phyloP scores from a whole-genome alignment of 2,797 vertebrate species.

The Remorina albescens region DNA sequence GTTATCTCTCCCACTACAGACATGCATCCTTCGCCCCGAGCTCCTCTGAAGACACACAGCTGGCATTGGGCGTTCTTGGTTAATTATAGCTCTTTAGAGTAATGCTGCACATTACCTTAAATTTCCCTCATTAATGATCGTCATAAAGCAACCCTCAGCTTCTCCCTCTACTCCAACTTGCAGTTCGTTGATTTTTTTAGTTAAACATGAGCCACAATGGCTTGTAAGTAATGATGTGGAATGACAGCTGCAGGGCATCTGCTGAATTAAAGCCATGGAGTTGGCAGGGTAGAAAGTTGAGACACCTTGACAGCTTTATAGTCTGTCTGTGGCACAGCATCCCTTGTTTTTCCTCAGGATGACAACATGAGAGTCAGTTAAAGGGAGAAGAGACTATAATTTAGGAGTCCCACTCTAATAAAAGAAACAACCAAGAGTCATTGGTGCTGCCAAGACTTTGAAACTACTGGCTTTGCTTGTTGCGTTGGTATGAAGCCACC shows the following conservation, averaged over 20 bases:
- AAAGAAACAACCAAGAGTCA: conserved; percentile 20
- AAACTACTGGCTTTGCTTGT: conserved; percentile 7
- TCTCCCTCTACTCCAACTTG: conserved; percentile 41
- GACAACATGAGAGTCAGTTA: conserved; percentile 39
- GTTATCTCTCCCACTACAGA: conserved; percentile 79
- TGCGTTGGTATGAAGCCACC: conserved; percentile 29
- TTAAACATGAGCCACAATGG: conserved; percentile 55
- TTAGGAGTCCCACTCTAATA: conserved; percentile 25
- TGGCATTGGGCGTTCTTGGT: conserved; percentile 69
- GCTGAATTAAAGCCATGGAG: conserved; percentile 60
- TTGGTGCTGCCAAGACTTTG: conserved; percentile 18
- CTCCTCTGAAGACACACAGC: conserved; percentile 67
- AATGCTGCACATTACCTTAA: conserved; percentile 64
- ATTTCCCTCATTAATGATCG: conserved; percentile 69
- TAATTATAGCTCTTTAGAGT: conserved; percentile 80
- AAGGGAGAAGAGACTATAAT: conserved; percentile 22
- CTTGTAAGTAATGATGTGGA: conserved; percentile 68
- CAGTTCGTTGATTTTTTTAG: conserved; percentile 72
- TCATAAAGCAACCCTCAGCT: conserved; percentile 63
- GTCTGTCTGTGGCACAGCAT: conserved; percentile 15
- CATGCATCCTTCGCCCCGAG: conserved; percentile 70
- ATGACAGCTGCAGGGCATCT: conserved; percentile 62
- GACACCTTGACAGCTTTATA: conserved; percentile 67
- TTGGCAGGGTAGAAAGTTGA: conserved; percentile 48
- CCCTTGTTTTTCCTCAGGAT: conserved; percentile 26